These are phyloP conservation scores for Ormyrus rosae DNA, from an alignment of 2,888 invertebrate genomes.

Conservation along the genomic window DNA sequence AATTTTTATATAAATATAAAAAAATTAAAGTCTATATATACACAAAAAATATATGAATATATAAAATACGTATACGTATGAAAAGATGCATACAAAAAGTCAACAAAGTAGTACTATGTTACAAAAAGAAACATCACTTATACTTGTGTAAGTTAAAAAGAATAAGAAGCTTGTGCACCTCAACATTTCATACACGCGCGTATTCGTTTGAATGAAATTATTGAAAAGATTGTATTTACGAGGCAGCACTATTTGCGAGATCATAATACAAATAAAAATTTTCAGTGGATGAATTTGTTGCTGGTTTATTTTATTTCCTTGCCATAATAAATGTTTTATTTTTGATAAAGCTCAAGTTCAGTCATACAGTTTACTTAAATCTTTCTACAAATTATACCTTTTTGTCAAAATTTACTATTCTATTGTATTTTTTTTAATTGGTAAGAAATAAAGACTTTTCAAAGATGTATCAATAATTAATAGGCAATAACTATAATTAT, in stretches of 20 bases:
- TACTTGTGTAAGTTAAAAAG: conserved; percentile 55
- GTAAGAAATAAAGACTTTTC: too few species aligned
- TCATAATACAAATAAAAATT: conserved; percentile 60
- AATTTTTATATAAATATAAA: conserved; percentile 65
- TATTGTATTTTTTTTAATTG: too few species aligned
- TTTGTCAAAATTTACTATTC: too few species aligned
- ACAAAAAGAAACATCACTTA: conserved; percentile 59
- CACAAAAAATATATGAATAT: conserved; percentile 53
- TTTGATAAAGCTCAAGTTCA: too few species aligned
- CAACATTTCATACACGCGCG: conserved; percentile 61
- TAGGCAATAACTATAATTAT: too few species aligned
- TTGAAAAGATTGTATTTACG: conserved; percentile 56
- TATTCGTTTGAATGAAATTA: conserved; percentile 58
- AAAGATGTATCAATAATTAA: too few species aligned
- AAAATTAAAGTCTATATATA: conserved; percentile 56
- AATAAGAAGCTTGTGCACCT: conserved; percentile 59
- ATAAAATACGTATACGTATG: conserved; percentile 41
- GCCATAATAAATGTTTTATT: background rate
- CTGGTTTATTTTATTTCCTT: conserved; percentile 21
- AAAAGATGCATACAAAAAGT: conserved; percentile 47
- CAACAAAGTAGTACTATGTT: conserved; percentile 58
- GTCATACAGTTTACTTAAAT: too few species aligned
- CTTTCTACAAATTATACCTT: too few species aligned
- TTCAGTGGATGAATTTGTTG: conserved; percentile 60
- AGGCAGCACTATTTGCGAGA: conserved; percentile 59